Conservation (phyloP, 2,797 vertebrate genomes). For the Podarcis siculus region DNA sequence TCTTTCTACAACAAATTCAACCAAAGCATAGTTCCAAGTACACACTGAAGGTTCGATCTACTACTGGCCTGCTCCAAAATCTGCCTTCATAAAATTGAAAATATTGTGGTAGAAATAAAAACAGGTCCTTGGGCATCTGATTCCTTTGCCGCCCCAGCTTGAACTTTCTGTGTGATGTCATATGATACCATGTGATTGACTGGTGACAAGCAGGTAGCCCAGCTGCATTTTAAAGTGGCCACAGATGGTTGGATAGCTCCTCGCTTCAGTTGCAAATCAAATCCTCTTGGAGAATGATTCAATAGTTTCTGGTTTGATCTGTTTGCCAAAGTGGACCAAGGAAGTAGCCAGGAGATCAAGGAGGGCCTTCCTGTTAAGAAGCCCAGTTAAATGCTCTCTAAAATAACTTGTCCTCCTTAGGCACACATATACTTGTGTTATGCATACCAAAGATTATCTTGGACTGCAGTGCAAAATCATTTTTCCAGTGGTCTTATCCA, state of each 20-base stretch:
- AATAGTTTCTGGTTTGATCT: not conserved
- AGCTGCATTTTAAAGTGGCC: too few species aligned
- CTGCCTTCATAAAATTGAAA: not conserved
- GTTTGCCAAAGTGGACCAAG: not conserved
- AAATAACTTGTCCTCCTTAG: not conserved
- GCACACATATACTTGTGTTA: not conserved
- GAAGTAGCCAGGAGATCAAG: not conserved
- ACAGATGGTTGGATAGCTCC: too few species aligned
- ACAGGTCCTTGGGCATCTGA: too few species aligned
- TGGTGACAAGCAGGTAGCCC: too few species aligned
- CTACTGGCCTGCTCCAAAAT: not conserved
- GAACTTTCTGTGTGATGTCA: too few species aligned
- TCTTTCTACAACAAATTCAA: not conserved
- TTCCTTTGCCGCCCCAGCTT: too few species aligned
- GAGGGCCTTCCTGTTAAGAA: not conserved
- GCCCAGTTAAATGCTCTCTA: not conserved
- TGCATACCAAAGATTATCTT: not conserved
- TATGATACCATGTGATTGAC: too few species aligned
- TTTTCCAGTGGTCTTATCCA: slow-evolving; percentile 27
- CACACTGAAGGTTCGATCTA: not conserved
- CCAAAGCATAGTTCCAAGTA: slow-evolving; percentile 5
- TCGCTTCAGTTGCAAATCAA: not conserved
- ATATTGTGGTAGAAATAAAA: too few species aligned
- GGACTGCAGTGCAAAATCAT: not conserved
- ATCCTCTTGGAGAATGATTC: not conserved